phyloP scores from a whole-genome alignment of 2,888 invertebrate species.

The Sussaba pulchella region DNA sequence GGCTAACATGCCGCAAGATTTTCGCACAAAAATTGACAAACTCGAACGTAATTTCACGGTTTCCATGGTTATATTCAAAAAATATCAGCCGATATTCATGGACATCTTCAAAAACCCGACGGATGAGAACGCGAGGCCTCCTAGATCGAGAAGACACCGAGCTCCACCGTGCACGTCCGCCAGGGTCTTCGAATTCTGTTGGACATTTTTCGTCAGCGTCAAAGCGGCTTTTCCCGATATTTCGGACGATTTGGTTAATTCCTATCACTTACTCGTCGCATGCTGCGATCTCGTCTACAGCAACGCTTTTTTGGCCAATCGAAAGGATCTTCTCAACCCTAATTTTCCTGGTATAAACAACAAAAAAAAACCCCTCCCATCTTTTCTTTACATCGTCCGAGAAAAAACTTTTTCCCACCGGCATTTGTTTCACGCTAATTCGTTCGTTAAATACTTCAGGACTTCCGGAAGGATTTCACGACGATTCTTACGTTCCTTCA shows the following conservation, averaged over 20 bases:
- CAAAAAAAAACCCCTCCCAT: too few relatives aligned
- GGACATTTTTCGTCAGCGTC: slow-evolving; percentile 96
- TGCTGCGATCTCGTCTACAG: slow-evolving; percentile 96
- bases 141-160: slow-evolving; percentile 88
- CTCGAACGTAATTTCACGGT: slow-evolving; percentile 97
- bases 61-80: slow-evolving; percentile 96
- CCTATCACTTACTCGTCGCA: slow-evolving; percentile 95
- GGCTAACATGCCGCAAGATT: slow-evolving; percentile 94
- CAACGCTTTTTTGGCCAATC: slow-evolving; percentile 92
- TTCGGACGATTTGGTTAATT: slow-evolving; percentile 96
- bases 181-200: slow-evolving; percentile 96
- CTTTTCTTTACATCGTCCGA: slow-evolving; percentile 10
- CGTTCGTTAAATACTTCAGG: slow-evolving; percentile 84
- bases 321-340: slow-evolving; percentile 94
- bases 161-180: slow-evolving; percentile 91
- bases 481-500: slow-evolving; percentile 86
- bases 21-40: slow-evolving; percentile 92
- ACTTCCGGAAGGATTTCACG: slow-evolving; percentile 89
- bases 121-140: slow-evolving; percentile 86
- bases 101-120: slow-evolving; percentile 92
- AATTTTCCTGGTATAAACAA: slow-evolving; percentile 89
- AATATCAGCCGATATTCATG: slow-evolving; percentile 94
- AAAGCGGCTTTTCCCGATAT: slow-evolving; percentile 94
- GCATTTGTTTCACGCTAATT: slow-evolving; percentile 11
- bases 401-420: slow-evolving; percentile 18